phyloP scores from a whole-genome alignment of 2,113 vertebrate species.

The Sinosuthora webbiana region DNA sequence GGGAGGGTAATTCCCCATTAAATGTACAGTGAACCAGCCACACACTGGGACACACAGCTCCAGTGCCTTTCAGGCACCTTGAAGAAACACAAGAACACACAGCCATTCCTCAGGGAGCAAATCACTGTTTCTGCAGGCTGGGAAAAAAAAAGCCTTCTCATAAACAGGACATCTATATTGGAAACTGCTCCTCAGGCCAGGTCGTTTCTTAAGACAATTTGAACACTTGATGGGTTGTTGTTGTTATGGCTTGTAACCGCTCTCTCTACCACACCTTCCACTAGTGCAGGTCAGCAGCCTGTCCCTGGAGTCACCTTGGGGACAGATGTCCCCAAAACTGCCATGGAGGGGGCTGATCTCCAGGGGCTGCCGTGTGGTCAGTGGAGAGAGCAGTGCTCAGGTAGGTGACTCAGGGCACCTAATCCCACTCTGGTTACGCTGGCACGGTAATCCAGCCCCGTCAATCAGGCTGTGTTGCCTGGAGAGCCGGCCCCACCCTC shows the following conservation, averaged over 20 bases:
- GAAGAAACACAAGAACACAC: background rate
- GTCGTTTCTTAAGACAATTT: background rate
- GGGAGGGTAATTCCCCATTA: background rate
- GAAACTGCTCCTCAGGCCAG: background rate
- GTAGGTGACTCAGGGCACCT: background rate
- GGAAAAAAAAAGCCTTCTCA: rapidly evolving
- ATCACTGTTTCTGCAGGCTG: background rate
- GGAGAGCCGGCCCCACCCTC: background rate
- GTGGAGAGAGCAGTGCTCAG: background rate
- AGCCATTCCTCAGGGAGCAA: background rate
- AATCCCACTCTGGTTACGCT: background rate
- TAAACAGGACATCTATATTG: background rate
- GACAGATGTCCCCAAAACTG: background rate
- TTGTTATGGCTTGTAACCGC: background rate
- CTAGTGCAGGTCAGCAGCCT: rapidly evolving
- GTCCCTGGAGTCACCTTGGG: background rate
- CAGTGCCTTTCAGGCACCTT: background rate
- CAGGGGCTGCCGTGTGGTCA: background rate
- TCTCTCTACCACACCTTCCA: background rate
- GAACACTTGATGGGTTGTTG: background rate
- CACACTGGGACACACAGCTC: background rate
- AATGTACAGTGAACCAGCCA: background rate
- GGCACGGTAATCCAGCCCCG: background rate
- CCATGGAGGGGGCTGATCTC: background rate
- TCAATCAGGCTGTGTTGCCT: background rate